Evolutionary conservation across 2,888 invertebrate species (phyloP).

Genomic region (Pollenia angustigena): DNA sequence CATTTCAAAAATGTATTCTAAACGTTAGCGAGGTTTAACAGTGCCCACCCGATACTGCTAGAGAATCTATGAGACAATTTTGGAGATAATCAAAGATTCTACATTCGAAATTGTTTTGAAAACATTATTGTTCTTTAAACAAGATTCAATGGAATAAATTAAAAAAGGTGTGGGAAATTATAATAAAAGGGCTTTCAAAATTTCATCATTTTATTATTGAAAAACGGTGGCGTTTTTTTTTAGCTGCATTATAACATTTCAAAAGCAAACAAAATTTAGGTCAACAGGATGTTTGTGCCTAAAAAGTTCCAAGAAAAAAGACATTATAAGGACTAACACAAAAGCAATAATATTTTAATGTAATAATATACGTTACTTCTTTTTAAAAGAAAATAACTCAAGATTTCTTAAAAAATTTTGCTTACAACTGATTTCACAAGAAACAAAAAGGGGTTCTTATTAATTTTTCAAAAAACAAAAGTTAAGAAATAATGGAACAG

Average conservation of each 20-base stretch:
- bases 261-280: constrained; percentile 40
- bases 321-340: neutral
- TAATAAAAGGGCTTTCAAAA: too few relatives aligned
- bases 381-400: neutral
- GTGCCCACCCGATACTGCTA: too few relatives aligned
- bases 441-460: neutral
- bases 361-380: constrained; percentile 25
- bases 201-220: too few relatives aligned
- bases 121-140: too few relatives aligned
- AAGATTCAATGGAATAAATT: neutral
- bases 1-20: too few relatives aligned
- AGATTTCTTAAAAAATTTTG: constrained; percentile 27
- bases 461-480: constrained; percentile 40
- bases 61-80: too few relatives aligned
- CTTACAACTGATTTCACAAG: constrained; percentile 42
- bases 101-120: too few relatives aligned
- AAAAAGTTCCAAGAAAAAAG: constrained; percentile 23
- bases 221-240: too few relatives aligned
- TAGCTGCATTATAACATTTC: neutral
- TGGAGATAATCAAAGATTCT: too few relatives aligned
- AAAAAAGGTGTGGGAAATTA: neutral
- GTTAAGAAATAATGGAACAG: constrained; percentile 6
- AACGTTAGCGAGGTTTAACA: too few relatives aligned
- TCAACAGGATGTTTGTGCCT: constrained; percentile 69
- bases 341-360: constrained; percentile 35